Base-by-base conservation (phyloP, 2,888 invertebrate genomes). In the Chloromyia formosa region DNA sequence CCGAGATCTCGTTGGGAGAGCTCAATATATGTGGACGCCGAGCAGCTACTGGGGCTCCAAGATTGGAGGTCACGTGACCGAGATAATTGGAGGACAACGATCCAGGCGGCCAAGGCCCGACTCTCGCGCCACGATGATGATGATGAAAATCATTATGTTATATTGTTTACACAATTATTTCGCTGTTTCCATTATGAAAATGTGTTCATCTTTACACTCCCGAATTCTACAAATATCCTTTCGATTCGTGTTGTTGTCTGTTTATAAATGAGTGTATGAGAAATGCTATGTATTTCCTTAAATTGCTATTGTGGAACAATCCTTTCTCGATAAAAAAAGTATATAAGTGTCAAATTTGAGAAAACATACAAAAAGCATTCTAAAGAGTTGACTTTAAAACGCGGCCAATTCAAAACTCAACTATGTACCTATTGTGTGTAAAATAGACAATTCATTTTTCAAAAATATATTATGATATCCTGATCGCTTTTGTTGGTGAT, bases 401-500 rank as follows among this genome's bases (percentile, higher is more conserved):
- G 12, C 49, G 49, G 49, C 16, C 49, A 49, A 49, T 49, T n/a
- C 16, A 49, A 35, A n/a, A 49, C 16, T 49, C 49, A 49, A 12
- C 49, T 49, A 49, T 49, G 3, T 49, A n/a, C 49, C 16, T 49
- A 49, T 49, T 49, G 12, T 49, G 49, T 49, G 16, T 49, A 1
- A 49, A 12, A 49, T 7, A n/a, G 12, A 49, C 3, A n/a, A 49
- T 49, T 49, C 16, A n/a, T 49, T n/a, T 49, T 49, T 49, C 12
- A 35, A 35, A 35, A 35, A 35, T 35, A 2, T 35, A 35, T 35
- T 35, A 49, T 49, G 49, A 49, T 2, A 49, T 12, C 12, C 49
- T 49, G 49, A 49, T 49, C 16, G 49, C 16, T n/a, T 49, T 49
- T 49, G 49, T 49, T 49, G 49, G 49, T 49, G 49, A 49, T 35